These are phyloP conservation scores for Fragum sueziense DNA, from an alignment of 2,888 invertebrate genomes.

Conservation along the genomic window DNA sequence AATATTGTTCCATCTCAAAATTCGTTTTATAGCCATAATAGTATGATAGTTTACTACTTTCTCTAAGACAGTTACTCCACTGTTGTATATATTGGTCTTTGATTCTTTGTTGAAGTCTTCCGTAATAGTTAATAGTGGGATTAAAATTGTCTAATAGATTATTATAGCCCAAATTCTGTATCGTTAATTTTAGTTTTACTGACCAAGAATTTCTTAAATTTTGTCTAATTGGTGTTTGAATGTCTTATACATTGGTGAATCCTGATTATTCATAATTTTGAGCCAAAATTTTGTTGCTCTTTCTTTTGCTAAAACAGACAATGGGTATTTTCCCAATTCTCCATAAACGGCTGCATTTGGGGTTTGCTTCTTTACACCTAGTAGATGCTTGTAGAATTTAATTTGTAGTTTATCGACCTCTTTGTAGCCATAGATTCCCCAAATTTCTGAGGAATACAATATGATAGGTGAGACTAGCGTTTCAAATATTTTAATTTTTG, in stretches of 20 bases:
- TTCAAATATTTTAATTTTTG: conserved; percentile 26
- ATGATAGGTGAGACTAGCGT: conserved; percentile 25
- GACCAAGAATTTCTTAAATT: not conserved
- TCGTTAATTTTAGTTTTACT: not conserved
- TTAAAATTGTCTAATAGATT: conserved; percentile 9
- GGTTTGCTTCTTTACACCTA: conserved; percentile 22
- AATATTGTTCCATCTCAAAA: conserved; percentile 24
- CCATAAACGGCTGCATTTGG: conserved; percentile 28
- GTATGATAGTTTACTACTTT: conserved; percentile 9
- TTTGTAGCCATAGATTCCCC: conserved; percentile 21
- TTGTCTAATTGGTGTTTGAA: conserved; percentile 2
- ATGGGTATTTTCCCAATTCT: conserved; percentile 25
- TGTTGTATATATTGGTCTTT: conserved; percentile 12
- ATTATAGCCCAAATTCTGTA: conserved; percentile 3
- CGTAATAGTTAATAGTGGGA: not conserved
- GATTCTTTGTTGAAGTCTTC: conserved; percentile 3
- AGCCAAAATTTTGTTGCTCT: conserved; percentile 28
- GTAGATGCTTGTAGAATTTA: conserved; percentile 17
- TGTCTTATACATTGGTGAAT: not conserved
- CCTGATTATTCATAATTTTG: conserved; percentile 14
- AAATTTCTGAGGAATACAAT: conserved; percentile 21
- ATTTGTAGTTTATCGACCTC: conserved; percentile 32
- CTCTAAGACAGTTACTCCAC: not conserved
- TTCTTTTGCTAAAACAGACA: conserved; percentile 6
- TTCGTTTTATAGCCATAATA: conserved; percentile 17